Base-by-base conservation (phyloP, 1,140 invertebrate genomes). In the Babylonia areolata region DNA sequence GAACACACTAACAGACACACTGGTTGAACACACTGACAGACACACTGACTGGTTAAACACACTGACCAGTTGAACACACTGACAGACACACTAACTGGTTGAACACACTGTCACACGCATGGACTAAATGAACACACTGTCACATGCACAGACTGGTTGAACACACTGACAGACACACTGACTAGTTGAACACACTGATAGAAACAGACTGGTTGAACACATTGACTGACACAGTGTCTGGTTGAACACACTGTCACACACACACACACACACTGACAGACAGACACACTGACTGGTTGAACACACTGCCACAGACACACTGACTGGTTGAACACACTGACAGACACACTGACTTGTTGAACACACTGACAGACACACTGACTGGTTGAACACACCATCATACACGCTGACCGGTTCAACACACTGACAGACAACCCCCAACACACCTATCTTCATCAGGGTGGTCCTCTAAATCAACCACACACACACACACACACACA, bases 341-440 rank as follows among this genome's bases (percentile, higher is more conserved):
- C 28, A 71, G 9, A 71, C 28, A 28, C 23, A 71, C 11, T 11
- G 69, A 28, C 9, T 20, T 11, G 6, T 20, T 33, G 69, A 28
- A 28, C 23, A 71, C 69, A 71, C 69, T 71, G 9, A 12, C 69
- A 51, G 20, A 51, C 46, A 20, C 46, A 51, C 46, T 6, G 46
- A 20, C n/a, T n/a, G n/a, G n/a, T n/a, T n/a, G n/a, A n/a, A n/a
- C 78, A 28, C 85, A 94, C 94, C 92, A 93, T 54, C 95, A 92
- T 88, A 94, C 93, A 83, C 92, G 90, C 12, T 88, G 86, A 12
- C 92, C 39, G 93, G 91, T 35, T 91, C 90, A 33, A 94, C 91
- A 58, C 90, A 86, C 11, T 94, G 87, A 1, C 94, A 15, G 11
- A 51, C 78, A 80, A 3, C 23, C 31, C 9, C 0, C 37, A 15